Evolutionary conservation across 2,888 invertebrate species (phyloP).

Genomic region (Cybosia mesomella): DNA sequence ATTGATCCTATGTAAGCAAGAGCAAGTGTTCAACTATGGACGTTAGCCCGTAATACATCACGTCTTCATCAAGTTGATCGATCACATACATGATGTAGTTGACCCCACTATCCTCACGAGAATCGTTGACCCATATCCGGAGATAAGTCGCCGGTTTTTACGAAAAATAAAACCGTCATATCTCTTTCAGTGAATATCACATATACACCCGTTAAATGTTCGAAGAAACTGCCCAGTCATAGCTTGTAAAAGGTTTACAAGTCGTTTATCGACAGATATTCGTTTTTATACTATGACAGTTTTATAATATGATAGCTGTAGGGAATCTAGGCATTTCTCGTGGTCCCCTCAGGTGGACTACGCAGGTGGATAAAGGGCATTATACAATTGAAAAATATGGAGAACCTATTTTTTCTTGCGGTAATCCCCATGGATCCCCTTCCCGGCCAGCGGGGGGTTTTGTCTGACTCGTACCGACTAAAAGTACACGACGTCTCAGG

Average conservation of each 20-base stretch:
- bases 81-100: constrained; percentile 4
- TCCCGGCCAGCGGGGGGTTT: too few relatives aligned
- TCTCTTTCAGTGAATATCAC: neutral
- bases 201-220: neutral
- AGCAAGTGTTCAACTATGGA: neutral
- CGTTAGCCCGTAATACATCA: neutral
- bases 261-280: neutral
- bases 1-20: neutral
- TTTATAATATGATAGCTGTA: neutral
- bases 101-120: neutral
- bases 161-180: neutral
- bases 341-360: too few relatives aligned
- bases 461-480: too few relatives aligned
- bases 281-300: neutral
- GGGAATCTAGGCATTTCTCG: neutral
- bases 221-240: neutral
- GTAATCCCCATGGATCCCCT: too few relatives aligned
- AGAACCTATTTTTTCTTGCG: too few relatives aligned
- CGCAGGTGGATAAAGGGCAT: too few relatives aligned
- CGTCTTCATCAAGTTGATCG: constrained; percentile 4
- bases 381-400: too few relatives aligned
- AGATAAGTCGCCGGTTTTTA: neutral
- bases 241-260: neutral
- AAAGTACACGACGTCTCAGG: too few relatives aligned
- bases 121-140: neutral